Percentiles rank a stretch among this genome's conserved stretches.
Evolutionary conservation across 2,113 vertebrate genomes (phyloP).

Genomic region (Syngnathus typhle): DNA sequence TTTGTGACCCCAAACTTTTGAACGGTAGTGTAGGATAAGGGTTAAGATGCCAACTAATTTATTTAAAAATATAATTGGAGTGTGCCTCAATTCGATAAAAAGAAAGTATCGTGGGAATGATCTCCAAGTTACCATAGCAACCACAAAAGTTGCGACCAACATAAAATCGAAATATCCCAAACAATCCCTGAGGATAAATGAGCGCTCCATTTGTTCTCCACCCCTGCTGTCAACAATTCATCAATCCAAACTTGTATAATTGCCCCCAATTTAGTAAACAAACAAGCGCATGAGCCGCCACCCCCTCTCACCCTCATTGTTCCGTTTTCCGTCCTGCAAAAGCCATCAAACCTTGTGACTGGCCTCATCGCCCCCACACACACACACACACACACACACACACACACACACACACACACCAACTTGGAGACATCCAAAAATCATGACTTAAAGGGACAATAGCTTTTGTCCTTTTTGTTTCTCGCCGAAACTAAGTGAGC

Average conservation of each 20-base stretch:
- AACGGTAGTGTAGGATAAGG: no score
- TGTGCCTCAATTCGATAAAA: no score
- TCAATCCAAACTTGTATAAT: constrained; percentile 61
- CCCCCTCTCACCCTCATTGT: constrained; percentile 37
- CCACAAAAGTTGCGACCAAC: not conserved
- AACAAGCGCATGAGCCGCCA: constrained; percentile 55
- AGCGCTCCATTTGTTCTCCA: constrained; percentile 17
- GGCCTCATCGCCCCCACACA: constrained; percentile 25
- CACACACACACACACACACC: constrained; percentile 43
- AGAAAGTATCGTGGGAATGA: no score
- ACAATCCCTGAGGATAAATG: constrained; percentile 6
- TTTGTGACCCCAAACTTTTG: no score
- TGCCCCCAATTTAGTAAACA: constrained; percentile 59
- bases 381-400: constrained; percentile 26
- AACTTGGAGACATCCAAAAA: constrained; percentile 70
- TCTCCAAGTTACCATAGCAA: not conserved
- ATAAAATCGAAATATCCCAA: not conserved
- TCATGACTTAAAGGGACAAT: constrained; percentile 74
- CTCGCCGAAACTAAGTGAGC: constrained; percentile 57
- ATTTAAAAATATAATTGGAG: no score
- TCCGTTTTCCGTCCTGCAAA: constrained; percentile 12
- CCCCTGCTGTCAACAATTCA: constrained; percentile 8
- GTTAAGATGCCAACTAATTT: no score
- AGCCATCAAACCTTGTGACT: constrained; percentile 20
- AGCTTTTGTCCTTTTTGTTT: constrained; percentile 75